phyloP scores from a whole-genome alignment of 2,113 vertebrate species.

The Hoplias malabaricus region DNA sequence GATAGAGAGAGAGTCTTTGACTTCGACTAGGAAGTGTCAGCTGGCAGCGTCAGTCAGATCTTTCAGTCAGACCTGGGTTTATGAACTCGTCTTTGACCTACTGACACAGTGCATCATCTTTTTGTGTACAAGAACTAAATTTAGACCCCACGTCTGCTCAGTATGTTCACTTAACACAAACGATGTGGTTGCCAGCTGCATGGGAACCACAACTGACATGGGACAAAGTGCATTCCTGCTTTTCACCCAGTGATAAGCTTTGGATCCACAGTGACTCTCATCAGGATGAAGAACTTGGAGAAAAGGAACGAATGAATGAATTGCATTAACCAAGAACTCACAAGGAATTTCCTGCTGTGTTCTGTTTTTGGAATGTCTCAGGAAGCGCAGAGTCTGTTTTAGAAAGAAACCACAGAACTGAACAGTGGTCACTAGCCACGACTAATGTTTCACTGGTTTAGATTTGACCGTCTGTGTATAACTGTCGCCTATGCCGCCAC shows the following conservation, averaged over 20 bases:
- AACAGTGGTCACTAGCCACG: background rate
- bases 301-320: no score
- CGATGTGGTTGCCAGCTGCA: background rate
- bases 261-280: no score
- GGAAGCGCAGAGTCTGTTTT: background rate
- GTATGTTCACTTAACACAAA: background rate
- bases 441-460: no score
- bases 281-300: no score
- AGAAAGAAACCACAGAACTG: background rate
- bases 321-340: no score
- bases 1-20: constrained; percentile 32
- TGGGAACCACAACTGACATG: background rate
- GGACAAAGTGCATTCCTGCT: background rate
- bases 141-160: background rate
- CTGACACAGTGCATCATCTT: background rate
- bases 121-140: constrained; percentile 1
- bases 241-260: no score
- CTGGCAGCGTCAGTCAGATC: background rate
- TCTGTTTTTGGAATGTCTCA: no score
- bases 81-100: background rate
- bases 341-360: no score
- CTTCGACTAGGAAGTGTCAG: constrained; percentile 16
- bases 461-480: background rate
- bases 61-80: background rate
- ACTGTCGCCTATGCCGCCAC: no score